Evolutionary conservation across 2,113 vertebrate genomes (phyloP), one percentile per base, ranked within the genome.

Genomic region (Triplophysa siluroides): DNA sequence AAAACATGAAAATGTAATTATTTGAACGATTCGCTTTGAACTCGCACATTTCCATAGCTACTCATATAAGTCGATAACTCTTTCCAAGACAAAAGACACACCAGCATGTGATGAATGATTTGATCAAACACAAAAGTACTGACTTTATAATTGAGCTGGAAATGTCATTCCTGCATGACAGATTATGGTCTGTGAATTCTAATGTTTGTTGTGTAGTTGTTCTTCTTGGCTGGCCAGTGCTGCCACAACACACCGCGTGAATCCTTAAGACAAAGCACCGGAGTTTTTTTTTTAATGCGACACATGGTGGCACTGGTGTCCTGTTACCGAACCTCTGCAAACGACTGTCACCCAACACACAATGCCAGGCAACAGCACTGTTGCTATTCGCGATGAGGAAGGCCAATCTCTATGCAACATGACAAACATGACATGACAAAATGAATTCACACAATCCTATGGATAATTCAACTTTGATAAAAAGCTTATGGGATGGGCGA

Each of bases 271-370:
- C 6, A 38, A 38, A 38, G 33, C 50, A 6, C 5, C 16, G 19
- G 16, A 18, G 50, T 0, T 38, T 52, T 63, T 45, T 3, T 18
- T 3, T 18, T 11, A 8, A 11, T 3, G 38, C 24, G 23, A 54
- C 38, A 86, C 86, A 84, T 85, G 87, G 77, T 83, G 87, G 84
- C 86, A 84, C 76, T 87, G 76, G 76, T 81, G 81, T 68, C 60
- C 79, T 83, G 68, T 62, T 41, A 41, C n/a, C 29, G 41, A 74
- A 61, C 64, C 60, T 45, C 56, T n/a, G 63, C 52, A 67, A 47
- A 29, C 23, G 16, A 23, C 60, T 33, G 23, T 43, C 56, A 73
- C 29, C 18, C 29, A 45, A 78, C 24, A 79, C 63, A 72, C 58
- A 56, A 80, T 75, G 72, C 62, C 50, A 72, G 82, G 64, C 76